Evolutionary conservation across 2,797 vertebrate genomes (phyloP), one percentile per base, ranked within the genome.

Genomic region (Synanceia verrucosa): DNA sequence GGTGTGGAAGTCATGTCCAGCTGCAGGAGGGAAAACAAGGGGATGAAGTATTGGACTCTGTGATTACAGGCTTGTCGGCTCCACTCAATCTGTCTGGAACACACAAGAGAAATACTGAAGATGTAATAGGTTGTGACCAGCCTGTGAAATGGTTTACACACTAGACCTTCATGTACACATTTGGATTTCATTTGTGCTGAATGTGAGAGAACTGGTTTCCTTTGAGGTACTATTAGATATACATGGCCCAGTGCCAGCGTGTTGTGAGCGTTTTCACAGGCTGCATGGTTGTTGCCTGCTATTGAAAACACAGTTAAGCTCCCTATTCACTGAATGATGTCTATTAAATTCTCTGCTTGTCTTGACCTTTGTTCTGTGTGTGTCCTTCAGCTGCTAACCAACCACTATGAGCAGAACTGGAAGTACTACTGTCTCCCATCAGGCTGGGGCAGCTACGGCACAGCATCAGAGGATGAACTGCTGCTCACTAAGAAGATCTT

Each of bases 401-500:
- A 97, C 85, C 98, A 99, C 88, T 99, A 98, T 21, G 97, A 99
- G 79, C 98, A 97, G 89, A 97, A 96, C 91, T 99, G 98, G 98
- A 99, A 98, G 91, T 99, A 96, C 77, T 99, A 99, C 93, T 99
- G 98, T 82, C 96, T 99, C 69, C 97, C 97, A 3, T 96, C 96
- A 6, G 96, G 97, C 91, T 97, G 97, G 83, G 97, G 97, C 23
- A 95, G 94, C 92, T 98, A 95, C 6, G 98, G 98, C 58, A 95
- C 96, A 51, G 96, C 98, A 1, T 96, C 96, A 21, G 97, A 97
- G 73, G 98, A 99, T 70, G 98, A 99, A 73, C 89, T 99, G 1
- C 96, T 97, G 65, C 96, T 99, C 89, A 98, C 98, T 11, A 98
- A 99, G 93, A 99, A 97, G 84, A 96, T 99, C 85, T 99, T 99